phyloP scores from a whole-genome alignment of 2,113 vertebrate genomes.

The Silurus glanis region DNA sequence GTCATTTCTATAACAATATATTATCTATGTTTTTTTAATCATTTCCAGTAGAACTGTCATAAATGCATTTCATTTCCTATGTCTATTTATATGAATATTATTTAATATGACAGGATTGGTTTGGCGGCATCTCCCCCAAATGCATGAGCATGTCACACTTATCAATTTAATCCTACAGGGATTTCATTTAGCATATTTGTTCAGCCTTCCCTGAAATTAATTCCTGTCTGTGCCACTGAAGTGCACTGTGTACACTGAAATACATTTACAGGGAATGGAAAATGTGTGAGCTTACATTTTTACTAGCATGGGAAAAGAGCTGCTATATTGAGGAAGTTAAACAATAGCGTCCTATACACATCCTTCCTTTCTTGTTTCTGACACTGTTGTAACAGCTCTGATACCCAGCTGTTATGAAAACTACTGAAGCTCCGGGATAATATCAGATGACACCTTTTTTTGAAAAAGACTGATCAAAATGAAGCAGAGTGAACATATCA shows the following conservation, averaged over 20 bases:
- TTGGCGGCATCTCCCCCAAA: neutral
- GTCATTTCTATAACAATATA: neutral
- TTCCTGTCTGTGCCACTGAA: neutral
- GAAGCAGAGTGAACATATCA: constrained; percentile 9
- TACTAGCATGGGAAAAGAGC: neutral
- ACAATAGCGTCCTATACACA: neutral
- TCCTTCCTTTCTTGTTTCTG: neutral
- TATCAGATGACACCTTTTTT: constrained; percentile 18
- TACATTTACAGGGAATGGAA: neutral
- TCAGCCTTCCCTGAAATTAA: neutral
- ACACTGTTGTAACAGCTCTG: neutral
- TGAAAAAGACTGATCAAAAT: neutral
- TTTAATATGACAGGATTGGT: neutral
- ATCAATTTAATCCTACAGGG: constrained; percentile 1
- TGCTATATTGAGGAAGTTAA: neutral
- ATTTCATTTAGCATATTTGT: neutral
- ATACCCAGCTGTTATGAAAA: constrained; percentile 13
- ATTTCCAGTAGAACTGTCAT: neutral
- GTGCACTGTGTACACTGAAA: neutral
- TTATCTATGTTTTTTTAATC: neutral
- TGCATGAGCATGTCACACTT: constrained; percentile 2
- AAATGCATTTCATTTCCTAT: neutral
- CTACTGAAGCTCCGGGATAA: constrained; percentile 12
- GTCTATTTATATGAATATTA: neutral
- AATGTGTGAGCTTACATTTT: neutral